Evolutionary conservation across 1,140 invertebrate species (phyloP), one percentile per base, ranked within the genome.

Genomic region (Drosophila lini): DNA sequence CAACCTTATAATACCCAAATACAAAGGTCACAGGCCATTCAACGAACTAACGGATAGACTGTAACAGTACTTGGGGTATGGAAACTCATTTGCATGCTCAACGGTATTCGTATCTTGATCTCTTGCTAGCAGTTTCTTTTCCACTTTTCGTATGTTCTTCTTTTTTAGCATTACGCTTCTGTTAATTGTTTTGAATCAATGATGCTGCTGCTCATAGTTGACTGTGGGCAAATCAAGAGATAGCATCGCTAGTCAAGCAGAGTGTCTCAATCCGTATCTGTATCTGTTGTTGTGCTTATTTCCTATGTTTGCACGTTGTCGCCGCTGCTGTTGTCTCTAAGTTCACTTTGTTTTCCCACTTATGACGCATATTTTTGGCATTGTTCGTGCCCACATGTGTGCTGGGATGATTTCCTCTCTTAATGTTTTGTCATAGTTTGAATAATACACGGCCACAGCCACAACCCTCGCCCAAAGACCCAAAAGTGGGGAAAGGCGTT

Each of bases 181-280:
- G 71, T 76, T 76, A 53, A 76, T 76, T 76, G 61, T 76, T 48
- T 76, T 19, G 61, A 55, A 76, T 76, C 73, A 68, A 76, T 68
- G 73, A 76, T 42, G 69, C 50, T 56, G 73, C 70, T 56, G 40
- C 45, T 28, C 47, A 34, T 28, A 34, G 16, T 19, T 40, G 40
- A 10, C 31, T 36, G 28, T 32, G 61, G 25, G 25, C 25, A 28
- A 28, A 31, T 25, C 31, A 25, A 36, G n/a, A 40, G 42, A 57
- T 48, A 47, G 22, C 22, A 61, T 28, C 45, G 32, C 53, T 32
- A 34, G n/a, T 25, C 8, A 19, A 31, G 19, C 34, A 44, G 22
- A 57, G 45, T 67, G 53, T 59, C 53, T 55, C 10, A 10, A 44
- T 74, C 34, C 38, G 61, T 71, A 56, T 55, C 53, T 59, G 16